Percentiles rank a stretch among this genome's conserved stretches.
phyloP scores from a whole-genome alignment of 2,113 vertebrate genomes.

The Conger conger region DNA sequence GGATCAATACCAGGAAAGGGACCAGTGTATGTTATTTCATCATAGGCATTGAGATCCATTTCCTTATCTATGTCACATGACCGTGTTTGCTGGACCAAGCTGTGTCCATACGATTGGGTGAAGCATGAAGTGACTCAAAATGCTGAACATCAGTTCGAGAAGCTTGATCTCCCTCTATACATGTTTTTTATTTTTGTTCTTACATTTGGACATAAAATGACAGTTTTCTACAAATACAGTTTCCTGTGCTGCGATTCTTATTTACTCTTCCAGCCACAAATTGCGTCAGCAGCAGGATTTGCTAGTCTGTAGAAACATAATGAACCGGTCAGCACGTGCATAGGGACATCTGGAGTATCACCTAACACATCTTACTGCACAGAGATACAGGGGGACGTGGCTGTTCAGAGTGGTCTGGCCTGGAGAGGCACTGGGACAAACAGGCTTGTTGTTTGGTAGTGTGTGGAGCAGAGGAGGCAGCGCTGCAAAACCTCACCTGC shows the following conservation, averaged over 20 bases:
- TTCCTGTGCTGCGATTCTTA: neutral
- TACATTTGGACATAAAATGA: neutral
- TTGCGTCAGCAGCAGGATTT: neutral
- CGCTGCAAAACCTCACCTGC: constrained; percentile 41
- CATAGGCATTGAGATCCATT: neutral
- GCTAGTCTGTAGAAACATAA: neutral
- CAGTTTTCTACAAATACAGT: neutral
- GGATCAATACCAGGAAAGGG: neutral
- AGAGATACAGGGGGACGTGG: neutral
- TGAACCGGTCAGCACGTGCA: neutral
- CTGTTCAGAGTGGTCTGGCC: neutral
- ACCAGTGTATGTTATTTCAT: neutral
- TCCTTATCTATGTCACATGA: neutral
- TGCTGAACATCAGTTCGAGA: neutral
- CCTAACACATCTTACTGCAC: neutral
- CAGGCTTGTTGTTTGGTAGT: neutral
- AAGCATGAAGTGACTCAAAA: neutral
- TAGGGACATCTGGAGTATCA: neutral
- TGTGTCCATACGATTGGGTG: neutral
- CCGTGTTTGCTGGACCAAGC: neutral
- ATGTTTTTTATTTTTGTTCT: neutral
- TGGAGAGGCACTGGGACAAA: neutral
- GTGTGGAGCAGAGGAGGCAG: neutral
- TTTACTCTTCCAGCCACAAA: neutral
- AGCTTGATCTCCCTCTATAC: neutral